Conservation (phyloP, 2,888 invertebrate genomes). For the Aplocera efformata region DNA sequence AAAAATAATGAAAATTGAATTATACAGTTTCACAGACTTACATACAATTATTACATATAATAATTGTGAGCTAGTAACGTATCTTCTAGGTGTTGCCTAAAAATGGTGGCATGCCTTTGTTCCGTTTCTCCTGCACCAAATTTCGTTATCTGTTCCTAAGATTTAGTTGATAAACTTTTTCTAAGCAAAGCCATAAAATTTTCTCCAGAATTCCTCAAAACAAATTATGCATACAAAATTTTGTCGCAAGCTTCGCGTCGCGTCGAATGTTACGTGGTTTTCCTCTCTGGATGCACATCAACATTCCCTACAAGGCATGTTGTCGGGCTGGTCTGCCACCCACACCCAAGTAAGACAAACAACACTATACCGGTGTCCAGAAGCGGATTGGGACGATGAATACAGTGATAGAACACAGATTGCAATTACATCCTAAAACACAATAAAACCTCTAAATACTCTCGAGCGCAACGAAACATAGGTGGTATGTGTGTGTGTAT, state of each 20-base stretch:
- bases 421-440: too few relatives aligned
- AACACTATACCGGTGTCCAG: slow-evolving; percentile 18
- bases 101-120: too few relatives aligned
- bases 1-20: too few relatives aligned
- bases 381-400: not conserved
- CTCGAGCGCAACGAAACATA: too few relatives aligned
- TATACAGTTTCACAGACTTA: too few relatives aligned
- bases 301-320: slow-evolving; percentile 73
- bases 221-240: slow-evolving; percentile 8
- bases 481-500: too few relatives aligned
- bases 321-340: slow-evolving; percentile 52
- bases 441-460: too few relatives aligned
- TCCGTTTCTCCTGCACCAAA: too few relatives aligned
- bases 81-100: too few relatives aligned
- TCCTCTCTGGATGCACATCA: slow-evolving; percentile 58
- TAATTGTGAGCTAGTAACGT: too few relatives aligned
- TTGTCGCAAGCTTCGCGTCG: slow-evolving; percentile 10
- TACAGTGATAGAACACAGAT: not conserved
- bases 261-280: slow-evolving; percentile 38
- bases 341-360: slow-evolving; percentile 36
- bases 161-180: not conserved
- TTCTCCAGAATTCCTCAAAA: not conserved
- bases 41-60: too few relatives aligned
- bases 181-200: not conserved
- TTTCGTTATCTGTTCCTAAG: too few relatives aligned